Evolutionary conservation across 2,797 vertebrate genomes (phyloP).

Genomic region (Clarias pachynema): DNA sequence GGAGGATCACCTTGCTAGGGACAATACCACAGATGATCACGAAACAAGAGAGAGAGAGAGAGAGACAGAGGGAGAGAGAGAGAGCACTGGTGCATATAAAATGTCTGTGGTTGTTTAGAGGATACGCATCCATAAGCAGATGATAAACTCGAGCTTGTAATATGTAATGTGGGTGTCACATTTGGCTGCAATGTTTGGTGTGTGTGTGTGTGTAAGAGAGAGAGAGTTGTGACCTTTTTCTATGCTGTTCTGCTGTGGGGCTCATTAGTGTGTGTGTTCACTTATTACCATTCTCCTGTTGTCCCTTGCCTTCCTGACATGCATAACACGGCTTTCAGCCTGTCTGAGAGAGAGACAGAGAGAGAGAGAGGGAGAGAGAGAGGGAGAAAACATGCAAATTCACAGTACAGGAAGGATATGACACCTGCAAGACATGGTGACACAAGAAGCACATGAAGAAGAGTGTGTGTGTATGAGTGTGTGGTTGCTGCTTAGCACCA

Average conservation of each 20-base stretch:
- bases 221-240: constrained; percentile 60
- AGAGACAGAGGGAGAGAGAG: background rate
- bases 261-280: constrained; percentile 71
- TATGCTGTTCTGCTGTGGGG: constrained; percentile 65
- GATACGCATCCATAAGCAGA: constrained; percentile 25
- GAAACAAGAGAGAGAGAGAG: background rate
- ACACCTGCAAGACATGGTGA: constrained; percentile 7
- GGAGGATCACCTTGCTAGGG: constrained; percentile 67
- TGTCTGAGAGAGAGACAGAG: constrained; percentile 32
- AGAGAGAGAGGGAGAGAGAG: constrained; percentile 8
- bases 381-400: background rate
- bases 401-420: constrained; percentile 23
- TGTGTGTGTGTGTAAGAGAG: background rate
- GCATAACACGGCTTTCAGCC: constrained; percentile 38
- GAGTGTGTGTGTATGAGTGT: constrained; percentile 2
- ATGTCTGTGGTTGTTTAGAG: constrained; percentile 20
- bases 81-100: background rate
- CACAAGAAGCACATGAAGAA: background rate
- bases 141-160: constrained; percentile 26
- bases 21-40: constrained; percentile 57
- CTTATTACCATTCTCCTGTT: constrained; percentile 64
- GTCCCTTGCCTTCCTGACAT: constrained; percentile 54
- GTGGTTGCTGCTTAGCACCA: background rate
- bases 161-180: constrained; percentile 28
- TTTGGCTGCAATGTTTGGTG: background rate